Evolutionary conservation across 2,113 vertebrate species (phyloP), one percentile per base, ranked within the genome.

Genomic region (Notarius quadriscutis): DNA sequence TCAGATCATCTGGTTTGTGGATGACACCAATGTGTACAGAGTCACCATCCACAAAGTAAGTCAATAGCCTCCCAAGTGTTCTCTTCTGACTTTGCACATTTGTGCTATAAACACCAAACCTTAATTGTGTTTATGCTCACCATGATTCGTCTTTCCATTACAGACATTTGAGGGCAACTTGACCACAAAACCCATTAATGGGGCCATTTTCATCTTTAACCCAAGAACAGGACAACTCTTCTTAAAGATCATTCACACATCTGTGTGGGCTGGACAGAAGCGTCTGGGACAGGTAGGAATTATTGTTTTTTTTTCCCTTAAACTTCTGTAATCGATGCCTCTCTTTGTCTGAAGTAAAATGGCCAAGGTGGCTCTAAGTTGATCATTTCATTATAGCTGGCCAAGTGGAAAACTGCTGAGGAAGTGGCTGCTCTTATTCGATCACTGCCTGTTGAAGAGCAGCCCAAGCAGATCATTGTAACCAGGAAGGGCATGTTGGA

Each of bases 1-100:
- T 94, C 98, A 99, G 95, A 99, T 99, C 94, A 99, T 99, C 93
- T 99, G 98, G 98, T 99, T 99, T 93, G 98, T 99, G 90, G 98
- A 99, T 81, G 98, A 99, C 94, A 99, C 98, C 22, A 99, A 99
- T 0, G 98, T 99, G 90, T 99, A 99, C 94, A 91, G 98, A 93
- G 98, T 99, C 93, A 99, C 98, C 89, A 99, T 99, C 86, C 98
- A 99, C 95, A 99, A 99, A 96, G 98, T 97, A 90, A 94, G 91
- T 18, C 50, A 2, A 5, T 57, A 55, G 30, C 27, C 55, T 41
- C 30, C 7, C 51, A 80, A 58, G 8, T 18, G n/a, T 57, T 17
- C 7, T 84, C 7, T 25, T 83, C 27, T 65, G 12, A 1, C 58
- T 14, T 17, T 82, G 25, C n/a, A 27, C n/a, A 30, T 55, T 71